Evolutionary conservation across 2,113 vertebrate genomes (phyloP), one percentile per base, ranked within the genome.

Genomic region (Tragelaphus strepsiceros): DNA sequence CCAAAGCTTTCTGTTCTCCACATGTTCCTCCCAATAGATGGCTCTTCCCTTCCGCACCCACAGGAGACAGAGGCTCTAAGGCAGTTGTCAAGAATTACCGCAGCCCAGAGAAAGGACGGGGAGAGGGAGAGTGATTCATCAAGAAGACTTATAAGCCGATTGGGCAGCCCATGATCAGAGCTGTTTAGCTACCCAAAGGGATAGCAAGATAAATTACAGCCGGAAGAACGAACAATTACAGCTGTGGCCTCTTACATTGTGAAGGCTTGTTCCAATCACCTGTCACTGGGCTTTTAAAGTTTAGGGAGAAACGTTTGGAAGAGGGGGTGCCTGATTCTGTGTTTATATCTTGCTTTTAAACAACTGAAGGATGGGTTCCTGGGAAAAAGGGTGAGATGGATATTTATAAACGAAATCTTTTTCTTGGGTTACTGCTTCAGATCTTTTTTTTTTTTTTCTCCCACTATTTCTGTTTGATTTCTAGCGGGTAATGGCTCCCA

Each of bases 151-250:
- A 96, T 84, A 96, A 96, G 96, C 95, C 43, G 0, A 96, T 82
- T 90, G 98, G 96, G 96, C 96, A 93, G 80, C 61, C 85, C 24
- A 16, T 96, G 96, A 96, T 98, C 78, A 80, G 93, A 91, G 95
- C 94, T 97, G 94, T 94, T 98, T 96, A 97, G 94, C 62, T 98
- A 97, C 94, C 96, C 96, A 98, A 81, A 94, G 95, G 94, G 83
- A 97, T n/a, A 94, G 71, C 86, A 82, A 86, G 93, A 97, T 97
- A 97, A 97, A 97, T 98, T 97, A 97, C 71, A 49, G 62, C 71
- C 39, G 35, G 86, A 97, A 97, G 96, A 97, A 98, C 97, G 93
- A 97, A 97, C 93, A 97, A 56, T 96, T 97, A 96, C 90, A 88
- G 49, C 53, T 26, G 64, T 96, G 96, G 91, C 93, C 80, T 85